Percentiles rank a stretch among this genome's conserved stretches.
Conservation (phyloP, 2,113 vertebrate species). For the Takifugu bimaculatus region DNA sequence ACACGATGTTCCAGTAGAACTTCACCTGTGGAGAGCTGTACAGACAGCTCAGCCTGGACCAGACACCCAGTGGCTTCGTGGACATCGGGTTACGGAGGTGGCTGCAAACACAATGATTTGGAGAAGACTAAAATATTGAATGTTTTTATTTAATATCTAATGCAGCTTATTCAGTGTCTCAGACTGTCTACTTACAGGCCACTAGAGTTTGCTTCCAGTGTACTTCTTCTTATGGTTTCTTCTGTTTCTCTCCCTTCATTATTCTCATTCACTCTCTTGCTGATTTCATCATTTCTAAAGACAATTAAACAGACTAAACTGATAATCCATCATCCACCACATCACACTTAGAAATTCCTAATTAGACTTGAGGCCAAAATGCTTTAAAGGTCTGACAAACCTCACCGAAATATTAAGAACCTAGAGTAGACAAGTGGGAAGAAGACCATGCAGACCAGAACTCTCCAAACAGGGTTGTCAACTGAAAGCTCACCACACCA, state of each 20-base stretch:
- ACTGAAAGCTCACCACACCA: constrained; percentile 92
- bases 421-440: constrained; percentile 84
- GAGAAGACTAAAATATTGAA: background rate
- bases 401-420: constrained; percentile 87
- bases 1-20: constrained; percentile 89
- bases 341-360: too few relatives aligned
- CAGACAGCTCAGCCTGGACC: constrained; percentile 71
- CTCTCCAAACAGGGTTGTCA: constrained; percentile 82
- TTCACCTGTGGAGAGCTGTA: constrained; percentile 82
- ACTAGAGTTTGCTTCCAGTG: background rate
- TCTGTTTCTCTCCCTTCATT: constrained; percentile 50
- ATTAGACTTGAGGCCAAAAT: too few relatives aligned
- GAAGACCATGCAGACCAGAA: constrained; percentile 81
- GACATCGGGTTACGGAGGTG: background rate
- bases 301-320: background rate
- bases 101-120: constrained; percentile 26
- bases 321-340: background rate
- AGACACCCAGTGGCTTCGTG: constrained; percentile 53
- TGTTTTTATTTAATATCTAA: too few relatives aligned
- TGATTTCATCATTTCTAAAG: constrained; percentile 67
- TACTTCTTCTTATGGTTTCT: constrained; percentile 46
- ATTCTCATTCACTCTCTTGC: constrained; percentile 57
- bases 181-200: constrained; percentile 45
- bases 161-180: background rate
- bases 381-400: background rate